Evolutionary conservation across 2,888 invertebrate species (phyloP).

Genomic region (Chrysopilus asiliformis): DNA sequence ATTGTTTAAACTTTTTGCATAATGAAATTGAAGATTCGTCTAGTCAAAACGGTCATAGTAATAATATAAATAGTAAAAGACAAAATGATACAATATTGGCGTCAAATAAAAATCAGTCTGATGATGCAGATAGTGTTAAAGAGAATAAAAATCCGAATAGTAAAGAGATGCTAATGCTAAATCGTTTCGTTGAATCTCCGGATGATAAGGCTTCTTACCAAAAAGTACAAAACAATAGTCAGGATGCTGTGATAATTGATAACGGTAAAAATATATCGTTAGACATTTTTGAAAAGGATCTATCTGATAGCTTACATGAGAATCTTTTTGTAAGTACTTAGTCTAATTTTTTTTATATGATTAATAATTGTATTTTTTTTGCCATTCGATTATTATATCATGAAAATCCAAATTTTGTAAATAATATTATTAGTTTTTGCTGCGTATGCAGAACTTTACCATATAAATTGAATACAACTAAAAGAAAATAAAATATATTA

Average conservation of each 20-base stretch:
- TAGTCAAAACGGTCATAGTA: conserved; percentile 6
- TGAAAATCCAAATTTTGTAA: neutral
- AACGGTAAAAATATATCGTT: conserved; percentile 9
- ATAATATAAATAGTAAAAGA: neutral
- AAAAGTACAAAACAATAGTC: conserved; percentile 14
- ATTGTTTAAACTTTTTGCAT: conserved; percentile 12
- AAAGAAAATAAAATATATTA: neutral
- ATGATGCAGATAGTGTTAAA: conserved; percentile 8
- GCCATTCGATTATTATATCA: conserved; percentile 4
- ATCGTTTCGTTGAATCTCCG: conserved; percentile 4
- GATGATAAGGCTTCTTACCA: conserved; percentile 11
- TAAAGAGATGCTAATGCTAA: conserved; percentile 4
- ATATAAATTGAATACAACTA: neutral
- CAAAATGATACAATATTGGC: conserved; percentile 1
- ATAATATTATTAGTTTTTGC: neutral
- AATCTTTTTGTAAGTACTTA: conserved; percentile 13
- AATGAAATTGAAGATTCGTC: conserved; percentile 15
- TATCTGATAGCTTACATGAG: conserved; percentile 8
- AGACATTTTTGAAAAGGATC: neutral
- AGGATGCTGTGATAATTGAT: conserved; percentile 13
- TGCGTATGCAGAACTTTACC: neutral
- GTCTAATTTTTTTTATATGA: conserved; percentile 1
- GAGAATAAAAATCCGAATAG: conserved; percentile 15
- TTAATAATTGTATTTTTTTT: neutral
- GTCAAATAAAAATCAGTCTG: no score